These are phyloP conservation scores for human (Homo sapiens) DNA, from an alignment of 2,113 vertebrate genomes.

Conservation along the genomic window DNA sequence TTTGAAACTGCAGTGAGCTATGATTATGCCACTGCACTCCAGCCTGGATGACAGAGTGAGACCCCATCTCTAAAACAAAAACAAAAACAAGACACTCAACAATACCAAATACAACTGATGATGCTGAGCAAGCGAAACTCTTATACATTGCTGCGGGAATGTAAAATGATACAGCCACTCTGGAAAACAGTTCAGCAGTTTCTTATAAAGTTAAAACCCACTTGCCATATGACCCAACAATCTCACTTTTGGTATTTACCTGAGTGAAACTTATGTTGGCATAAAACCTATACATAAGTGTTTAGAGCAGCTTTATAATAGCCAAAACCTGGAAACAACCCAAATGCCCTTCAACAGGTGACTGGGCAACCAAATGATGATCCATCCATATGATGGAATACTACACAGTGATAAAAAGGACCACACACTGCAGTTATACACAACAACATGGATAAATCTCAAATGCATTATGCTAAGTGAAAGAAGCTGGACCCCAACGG, in stretches of 20 bases:
- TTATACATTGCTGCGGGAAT: neutral
- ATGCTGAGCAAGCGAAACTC: neutral
- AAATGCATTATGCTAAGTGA: neutral
- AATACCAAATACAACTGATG: neutral
- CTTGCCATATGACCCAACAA: neutral
- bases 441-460: neutral
- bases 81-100: neutral
- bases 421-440: neutral
- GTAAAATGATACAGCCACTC: neutral
- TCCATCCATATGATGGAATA: neutral
- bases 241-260: neutral
- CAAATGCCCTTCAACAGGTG: neutral
- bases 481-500: neutral
- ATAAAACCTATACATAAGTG: neutral
- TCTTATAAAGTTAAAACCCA: neutral
- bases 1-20: neutral
- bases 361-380: neutral
- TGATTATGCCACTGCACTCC: neutral
- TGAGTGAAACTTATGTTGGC: neutral
- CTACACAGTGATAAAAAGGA: neutral
- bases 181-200: neutral
- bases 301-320: neutral
- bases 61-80: neutral
- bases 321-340: neutral
- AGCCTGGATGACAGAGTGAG: neutral